phyloP scores from a whole-genome alignment of 1,140 invertebrate species.

The Venustaconcha ellipsiformis region DNA sequence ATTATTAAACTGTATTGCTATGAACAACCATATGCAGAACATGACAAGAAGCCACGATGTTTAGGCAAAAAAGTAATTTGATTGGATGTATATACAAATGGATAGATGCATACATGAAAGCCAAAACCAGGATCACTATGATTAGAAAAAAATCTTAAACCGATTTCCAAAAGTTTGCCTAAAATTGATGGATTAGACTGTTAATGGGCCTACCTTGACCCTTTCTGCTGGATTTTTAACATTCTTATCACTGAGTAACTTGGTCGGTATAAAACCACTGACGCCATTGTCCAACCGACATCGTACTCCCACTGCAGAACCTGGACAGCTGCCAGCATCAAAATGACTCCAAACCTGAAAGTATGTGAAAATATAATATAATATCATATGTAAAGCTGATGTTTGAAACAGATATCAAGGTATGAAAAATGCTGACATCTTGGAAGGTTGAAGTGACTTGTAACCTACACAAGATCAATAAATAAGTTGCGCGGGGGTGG shows the following conservation, averaged over 20 bases:
- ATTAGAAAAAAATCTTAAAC: neutral
- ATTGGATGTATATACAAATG: too few relatives aligned
- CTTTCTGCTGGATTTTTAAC: constrained; percentile 94
- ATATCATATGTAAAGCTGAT: neutral
- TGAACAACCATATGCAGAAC: too few relatives aligned
- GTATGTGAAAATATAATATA: neutral
- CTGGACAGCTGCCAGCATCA: constrained; percentile 94
- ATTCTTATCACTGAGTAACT: constrained; percentile 94
- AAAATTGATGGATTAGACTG: neutral
- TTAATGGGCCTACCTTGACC: constrained; percentile 74
- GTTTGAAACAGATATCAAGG: neutral
- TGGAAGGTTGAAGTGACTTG: too few relatives aligned
- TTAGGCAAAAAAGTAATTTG: too few relatives aligned
- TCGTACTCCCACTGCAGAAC: constrained; percentile 92
- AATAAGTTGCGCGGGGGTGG: too few relatives aligned
- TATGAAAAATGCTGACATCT: too few relatives aligned
- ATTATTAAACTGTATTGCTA: too few relatives aligned
- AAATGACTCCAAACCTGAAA: constrained; percentile 94
- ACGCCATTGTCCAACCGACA: constrained; percentile 94
- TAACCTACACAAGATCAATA: too few relatives aligned
- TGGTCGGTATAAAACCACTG: constrained; percentile 94
- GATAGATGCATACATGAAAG: too few relatives aligned
- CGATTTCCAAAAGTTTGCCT: neutral
- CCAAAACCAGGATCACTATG: neutral
- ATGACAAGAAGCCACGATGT: too few relatives aligned